Evolutionary conservation across 1,140 invertebrate species (phyloP), one percentile per base, ranked within the genome.

Genomic region (Drosophila pachea): DNA sequence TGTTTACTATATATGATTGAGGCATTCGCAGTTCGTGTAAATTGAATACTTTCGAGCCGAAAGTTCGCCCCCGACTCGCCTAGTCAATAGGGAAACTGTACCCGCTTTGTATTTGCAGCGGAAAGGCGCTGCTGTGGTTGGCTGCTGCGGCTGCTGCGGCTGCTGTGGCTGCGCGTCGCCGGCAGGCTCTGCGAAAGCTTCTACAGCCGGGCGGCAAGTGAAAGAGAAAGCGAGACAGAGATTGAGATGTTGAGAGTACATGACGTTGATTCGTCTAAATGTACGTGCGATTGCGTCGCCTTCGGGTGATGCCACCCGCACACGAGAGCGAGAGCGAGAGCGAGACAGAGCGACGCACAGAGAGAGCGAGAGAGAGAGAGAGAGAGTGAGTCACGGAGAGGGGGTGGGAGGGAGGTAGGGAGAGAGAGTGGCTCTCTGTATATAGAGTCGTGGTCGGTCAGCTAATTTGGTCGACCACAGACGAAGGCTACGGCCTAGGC

Each of bases 251-350:
- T 31, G 36, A 64, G 59, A 54, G 43, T 29, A 47, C 58, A 62
- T 56, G 73, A 68, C 60, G 71, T 69, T 75, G 78, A 83, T 79
- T 81, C 77, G 77, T 65, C 56, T 65, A 62, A 58, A 68, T 35
- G n/a, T n/a, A n/a, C n/a, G n/a, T n/a, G n/a, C n/a, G n/a, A n/a
- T n/a, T n/a, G n/a, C n/a, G n/a, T n/a, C n/a, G n/a, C n/a, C n/a
- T n/a, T n/a, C n/a, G n/a, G n/a, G n/a, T 7, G n/a, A 31, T 22
- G n/a, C 16, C 22, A 33, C 42, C 12, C 42, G 49, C 33, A 65
- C 40, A n/a, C 12, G n/a, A 43, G 3, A 38, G 22, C 22, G 22
- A 22, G 3, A 38, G 22, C 22, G 22, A 22, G 22, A 22, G 22
- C 22, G 22, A 22, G 22, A 22, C 22, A 22, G 22, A 22, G 22